These are phyloP conservation scores for Zoanthus gigantus DNA, from an alignment of 92 coral and sea anemone genomes.

Conservation along the genomic window DNA sequence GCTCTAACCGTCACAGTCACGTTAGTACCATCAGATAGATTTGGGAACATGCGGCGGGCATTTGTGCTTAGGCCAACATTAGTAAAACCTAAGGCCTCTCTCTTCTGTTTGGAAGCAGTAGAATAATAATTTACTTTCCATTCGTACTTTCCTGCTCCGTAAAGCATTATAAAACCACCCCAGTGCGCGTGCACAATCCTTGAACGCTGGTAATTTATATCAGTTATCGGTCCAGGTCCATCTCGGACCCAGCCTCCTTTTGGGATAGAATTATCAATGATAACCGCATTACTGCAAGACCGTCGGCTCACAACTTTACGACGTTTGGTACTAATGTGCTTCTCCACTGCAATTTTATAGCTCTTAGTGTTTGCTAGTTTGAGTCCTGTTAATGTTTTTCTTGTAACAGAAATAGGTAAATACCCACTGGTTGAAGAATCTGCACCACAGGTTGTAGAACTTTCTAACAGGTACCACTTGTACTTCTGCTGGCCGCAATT, in stretches of 20 bases:
- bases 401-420: neutral
- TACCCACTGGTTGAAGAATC: slow-evolving; percentile 7
- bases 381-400: slow-evolving; percentile 64
- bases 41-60: slow-evolving; percentile 70
- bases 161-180: slow-evolving; percentile 90
- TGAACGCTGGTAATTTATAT: slow-evolving; percentile 84
- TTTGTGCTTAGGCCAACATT: slow-evolving; percentile 68
- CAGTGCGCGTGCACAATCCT: slow-evolving; percentile 83
- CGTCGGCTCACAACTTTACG: slow-evolving; percentile 67
- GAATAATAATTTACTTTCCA: slow-evolving; percentile 83
- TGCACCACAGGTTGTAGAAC: neutral
- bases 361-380: slow-evolving; percentile 61
- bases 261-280: slow-evolving; percentile 89
- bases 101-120: slow-evolving; percentile 42
- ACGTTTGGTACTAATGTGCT: slow-evolving; percentile 65
- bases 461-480: slow-evolving; percentile 80
- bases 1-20: slow-evolving; percentile 73
- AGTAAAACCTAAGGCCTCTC: slow-evolving; percentile 65
- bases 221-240: slow-evolving; percentile 76
- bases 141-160: slow-evolving; percentile 84
- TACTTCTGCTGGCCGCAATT: slow-evolving; percentile 78
- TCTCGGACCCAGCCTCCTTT: slow-evolving; percentile 93
- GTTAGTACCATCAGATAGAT: slow-evolving; percentile 43
- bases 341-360: slow-evolving; percentile 89
- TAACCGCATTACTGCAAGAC: slow-evolving; percentile 71